A percentile compares a stretch with the other conserved stretches of the same genome.
Conservation (phyloP, 2,888 invertebrate species). For the Heteromyza rotundicornis region DNA sequence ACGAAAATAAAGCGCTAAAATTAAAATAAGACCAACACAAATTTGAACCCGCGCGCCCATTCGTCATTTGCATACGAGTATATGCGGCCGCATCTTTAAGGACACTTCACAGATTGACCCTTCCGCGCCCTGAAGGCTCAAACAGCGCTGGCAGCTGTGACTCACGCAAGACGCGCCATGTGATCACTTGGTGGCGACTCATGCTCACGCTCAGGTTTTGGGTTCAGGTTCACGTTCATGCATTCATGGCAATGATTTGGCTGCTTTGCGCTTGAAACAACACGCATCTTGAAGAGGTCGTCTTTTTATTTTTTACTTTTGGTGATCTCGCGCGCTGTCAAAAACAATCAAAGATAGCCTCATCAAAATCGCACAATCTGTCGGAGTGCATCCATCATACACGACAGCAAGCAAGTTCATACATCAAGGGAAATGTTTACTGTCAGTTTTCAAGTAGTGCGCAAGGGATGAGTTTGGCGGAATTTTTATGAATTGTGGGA, state of each 20-base stretch:
- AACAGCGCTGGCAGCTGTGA: no score
- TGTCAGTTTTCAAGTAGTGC: no score
- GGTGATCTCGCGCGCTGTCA: slow-evolving; percentile 47
- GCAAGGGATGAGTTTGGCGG: no score
- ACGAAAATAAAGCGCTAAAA: background rate
- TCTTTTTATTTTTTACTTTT: background rate
- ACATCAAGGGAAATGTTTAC: no score
- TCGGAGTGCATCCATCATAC: slow-evolving; percentile 14
- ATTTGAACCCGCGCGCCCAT: slow-evolving; percentile 1
- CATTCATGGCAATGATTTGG: background rate
- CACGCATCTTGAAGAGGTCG: background rate
- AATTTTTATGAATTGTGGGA: no score
- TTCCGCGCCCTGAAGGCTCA: background rate
- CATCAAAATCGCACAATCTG: slow-evolving; percentile 27
- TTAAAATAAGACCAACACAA: background rate
- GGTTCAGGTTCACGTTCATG: slow-evolving; percentile 40
- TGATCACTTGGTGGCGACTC: background rate
- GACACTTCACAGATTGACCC: slow-evolving; percentile 21
- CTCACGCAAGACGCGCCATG: no score
- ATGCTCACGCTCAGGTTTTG: slow-evolving; percentile 9
- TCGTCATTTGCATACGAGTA: slow-evolving; percentile 2
- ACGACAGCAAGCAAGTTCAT: no score
- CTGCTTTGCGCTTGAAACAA: slow-evolving; percentile 3
- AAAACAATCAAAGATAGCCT: slow-evolving; percentile 46
- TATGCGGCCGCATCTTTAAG: slow-evolving; percentile 15